These are phyloP conservation scores for Staurois parvus DNA, from an alignment of 2,797 vertebrate species.

Conservation along the genomic window DNA sequence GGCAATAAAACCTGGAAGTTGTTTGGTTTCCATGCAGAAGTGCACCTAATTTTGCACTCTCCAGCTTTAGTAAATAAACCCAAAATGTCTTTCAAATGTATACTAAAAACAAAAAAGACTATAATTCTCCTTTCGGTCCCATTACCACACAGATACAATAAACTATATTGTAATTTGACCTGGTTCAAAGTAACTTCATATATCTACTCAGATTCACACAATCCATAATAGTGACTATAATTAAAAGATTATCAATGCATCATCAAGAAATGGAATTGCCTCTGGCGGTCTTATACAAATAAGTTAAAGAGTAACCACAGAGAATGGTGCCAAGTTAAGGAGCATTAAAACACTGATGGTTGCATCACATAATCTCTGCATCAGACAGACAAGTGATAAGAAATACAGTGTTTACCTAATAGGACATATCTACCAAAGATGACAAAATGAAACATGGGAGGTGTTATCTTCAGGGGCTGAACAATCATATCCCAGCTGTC, in stretches of 20 bases:
- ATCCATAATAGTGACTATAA: slow-evolving; percentile 36
- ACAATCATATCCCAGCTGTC: not conserved
- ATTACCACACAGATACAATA: slow-evolving; percentile 2
- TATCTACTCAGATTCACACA: slow-evolving; percentile 18
- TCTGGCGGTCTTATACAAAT: slow-evolving; percentile 31
- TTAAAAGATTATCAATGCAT: slow-evolving; percentile 57
- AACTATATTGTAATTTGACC: slow-evolving; percentile 1
- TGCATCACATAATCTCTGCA: not conserved
- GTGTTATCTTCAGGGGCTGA: not conserved
- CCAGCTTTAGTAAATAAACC: no score
- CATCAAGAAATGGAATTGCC: slow-evolving; percentile 35
- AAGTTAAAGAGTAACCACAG: slow-evolving; percentile 15
- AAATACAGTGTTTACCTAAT: not conserved
- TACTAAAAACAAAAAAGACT: not conserved
- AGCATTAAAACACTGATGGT: not conserved
- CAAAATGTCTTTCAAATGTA: not conserved
- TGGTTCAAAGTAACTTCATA: slow-evolving; percentile 35
- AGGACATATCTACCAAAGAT: not conserved
- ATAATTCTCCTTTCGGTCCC: not conserved
- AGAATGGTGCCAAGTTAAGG: slow-evolving; percentile 1
- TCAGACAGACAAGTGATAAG: not conserved
- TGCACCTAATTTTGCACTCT: no score
- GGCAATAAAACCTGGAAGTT: no score
- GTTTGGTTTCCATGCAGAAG: no score
- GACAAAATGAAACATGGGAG: not conserved